Percentiles rank a stretch among this genome's conserved stretches.
Conservation (phyloP, 1,140 invertebrate species). For the Rhopalosiphum padi region DNA sequence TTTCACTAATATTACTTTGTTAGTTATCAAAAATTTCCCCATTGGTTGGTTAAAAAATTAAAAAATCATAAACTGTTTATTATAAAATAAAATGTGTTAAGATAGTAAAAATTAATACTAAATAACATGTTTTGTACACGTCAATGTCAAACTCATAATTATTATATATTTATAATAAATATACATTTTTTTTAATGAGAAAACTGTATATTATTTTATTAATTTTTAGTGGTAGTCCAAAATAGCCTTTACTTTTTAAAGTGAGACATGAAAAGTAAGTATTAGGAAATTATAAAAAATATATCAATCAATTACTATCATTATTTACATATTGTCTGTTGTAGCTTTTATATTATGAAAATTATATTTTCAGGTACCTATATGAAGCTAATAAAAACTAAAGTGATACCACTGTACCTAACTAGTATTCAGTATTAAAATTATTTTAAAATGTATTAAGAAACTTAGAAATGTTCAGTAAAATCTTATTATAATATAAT, state of each 20-base stretch:
- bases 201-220: background rate
- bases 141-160: background rate
- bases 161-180: background rate
- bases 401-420: background rate
- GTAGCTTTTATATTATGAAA: too few relatives aligned
- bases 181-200: background rate
- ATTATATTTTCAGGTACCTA: too few relatives aligned
- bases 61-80: background rate
- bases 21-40: fast-evolving
- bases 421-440: background rate
- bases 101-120: background rate
- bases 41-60: background rate
- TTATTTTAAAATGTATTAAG: background rate
- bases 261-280: background rate
- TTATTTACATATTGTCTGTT: too few relatives aligned
- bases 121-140: background rate
- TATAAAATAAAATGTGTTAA: background rate
- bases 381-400: too few relatives aligned
- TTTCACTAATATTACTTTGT: background rate
- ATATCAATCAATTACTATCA: too few relatives aligned
- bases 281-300: background rate
- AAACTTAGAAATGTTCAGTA: background rate
- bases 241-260: background rate
- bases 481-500: background rate
- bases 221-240: background rate